Evolutionary conservation across 2,113 vertebrate genomes (phyloP).

Genomic region (Mola mola): DNA sequence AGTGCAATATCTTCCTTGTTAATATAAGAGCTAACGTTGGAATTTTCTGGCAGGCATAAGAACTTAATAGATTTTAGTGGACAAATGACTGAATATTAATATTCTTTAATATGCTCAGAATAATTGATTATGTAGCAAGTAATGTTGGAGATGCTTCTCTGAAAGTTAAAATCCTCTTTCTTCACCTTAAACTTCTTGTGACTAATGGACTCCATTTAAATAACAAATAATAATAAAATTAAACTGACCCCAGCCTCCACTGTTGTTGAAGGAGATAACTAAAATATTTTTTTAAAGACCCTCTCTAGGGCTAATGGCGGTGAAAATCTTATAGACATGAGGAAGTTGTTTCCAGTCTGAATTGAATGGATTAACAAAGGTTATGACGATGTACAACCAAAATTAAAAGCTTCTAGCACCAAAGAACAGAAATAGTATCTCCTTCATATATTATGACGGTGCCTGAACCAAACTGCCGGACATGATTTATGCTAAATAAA

Average conservation of each 20-base stretch:
- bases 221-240: no score
- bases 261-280: no score
- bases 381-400: neutral
- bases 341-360: neutral
- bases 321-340: slow-evolving; percentile 2
- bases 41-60: no score
- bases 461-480: neutral
- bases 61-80: no score
- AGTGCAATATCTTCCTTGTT: no score
- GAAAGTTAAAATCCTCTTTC: no score
- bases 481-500: slow-evolving; percentile 8
- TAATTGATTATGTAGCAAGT: neutral
- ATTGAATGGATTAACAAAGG: neutral
- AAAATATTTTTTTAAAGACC: neutral
- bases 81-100: neutral
- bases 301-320: neutral
- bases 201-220: neutral
- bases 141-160: neutral
- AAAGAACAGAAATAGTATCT: neutral
- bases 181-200: no score
- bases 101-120: neutral
- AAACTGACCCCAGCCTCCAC: no score
- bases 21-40: no score
- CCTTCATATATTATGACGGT: no score
- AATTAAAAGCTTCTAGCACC: neutral